A percentile compares a stretch with the other conserved stretches of the same genome.
These are phyloP conservation scores for Atethmia centrago DNA, from an alignment of 2,888 invertebrate species.

Conservation along the genomic window DNA sequence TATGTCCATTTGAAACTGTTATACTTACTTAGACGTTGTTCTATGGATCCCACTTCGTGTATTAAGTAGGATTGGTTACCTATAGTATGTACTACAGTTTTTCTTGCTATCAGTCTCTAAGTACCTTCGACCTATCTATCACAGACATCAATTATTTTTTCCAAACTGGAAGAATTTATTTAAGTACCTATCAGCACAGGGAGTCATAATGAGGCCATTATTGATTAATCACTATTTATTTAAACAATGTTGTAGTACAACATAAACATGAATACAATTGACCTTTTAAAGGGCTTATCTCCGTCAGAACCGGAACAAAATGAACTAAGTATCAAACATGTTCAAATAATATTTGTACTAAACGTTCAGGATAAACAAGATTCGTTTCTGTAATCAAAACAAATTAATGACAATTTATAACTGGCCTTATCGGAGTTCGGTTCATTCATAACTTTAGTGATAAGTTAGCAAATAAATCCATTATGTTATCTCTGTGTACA, in stretches of 20 bases:
- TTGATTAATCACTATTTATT: constrained; percentile 51
- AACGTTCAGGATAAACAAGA: constrained; percentile 60
- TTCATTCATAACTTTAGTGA: constrained; percentile 69
- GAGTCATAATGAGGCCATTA: constrained; percentile 52
- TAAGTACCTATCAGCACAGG: constrained; percentile 49
- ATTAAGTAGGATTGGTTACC: not conserved
- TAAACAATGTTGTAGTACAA: constrained; percentile 54
- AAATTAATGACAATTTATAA: constrained; percentile 67
- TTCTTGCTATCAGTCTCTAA: not conserved
- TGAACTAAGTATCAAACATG: constrained; percentile 45
- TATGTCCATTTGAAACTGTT: not conserved
- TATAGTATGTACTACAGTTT: not conserved
- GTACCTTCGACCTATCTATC: not conserved
- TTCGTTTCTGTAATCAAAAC: constrained; percentile 64
- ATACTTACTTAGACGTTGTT: not conserved
- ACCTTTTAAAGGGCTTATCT: constrained; percentile 62
- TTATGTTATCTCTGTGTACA: constrained; percentile 63
- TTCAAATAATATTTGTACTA: constrained; percentile 60
- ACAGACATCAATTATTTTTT: constrained; percentile 11
- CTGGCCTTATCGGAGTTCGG: constrained; percentile 55
- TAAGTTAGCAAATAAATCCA: constrained; percentile 69
- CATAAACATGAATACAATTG: constrained; percentile 55
- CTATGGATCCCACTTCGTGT: not conserved
- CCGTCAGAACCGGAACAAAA: constrained; percentile 60
- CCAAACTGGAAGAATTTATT: constrained; percentile 20